Evolutionary conservation across 1,140 invertebrate genomes (phyloP), one percentile per base, ranked within the genome.

Genomic region (Armadillidium nasatum): DNA sequence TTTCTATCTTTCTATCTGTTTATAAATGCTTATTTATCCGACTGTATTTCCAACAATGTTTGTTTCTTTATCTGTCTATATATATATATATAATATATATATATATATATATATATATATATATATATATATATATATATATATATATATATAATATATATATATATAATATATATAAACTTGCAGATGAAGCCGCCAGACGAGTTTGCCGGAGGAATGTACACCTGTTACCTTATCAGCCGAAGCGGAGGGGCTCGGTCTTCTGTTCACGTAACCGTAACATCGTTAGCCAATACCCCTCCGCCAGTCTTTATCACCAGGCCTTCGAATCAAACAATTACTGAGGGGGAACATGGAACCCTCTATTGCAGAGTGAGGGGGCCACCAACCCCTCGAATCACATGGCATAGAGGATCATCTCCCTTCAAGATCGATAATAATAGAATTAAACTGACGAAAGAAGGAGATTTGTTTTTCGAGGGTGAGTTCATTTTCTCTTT

Each of bases 221-320:
- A 77, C 74, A 80, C 79, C 7, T 80, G 79, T 22, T 74, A 75
- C 10, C 69, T 80, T 21, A 73, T 80, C 15, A 80, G 77, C 45
- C 66, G 74, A 43, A 76, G 73, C 4, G 79, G 79, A 0, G 76
- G 71, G 13, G 71, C 72, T 46, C 71, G 74, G 66, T 73, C 76
- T 66, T 74, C 69, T 15, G 74, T 76, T 44, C 78, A 76, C 76
- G 73, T 80, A 50, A 80, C 79, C 15, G 33, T 80, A 44, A 74
- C 78, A 0, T 44, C 74, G 13, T 15, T 69, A 44, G 44, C 43
- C 0, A 50, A 74, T 33, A 54, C 77, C 7, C 79, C 79, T 3
- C 79, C 79, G 6, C 79, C 79, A 23, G 50, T 80, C 70, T 72
- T 80, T 54, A 74, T 22, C 44, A 50, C 76, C 15, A 77, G 71